Evolutionary conservation across 2,888 invertebrate species (phyloP).

Genomic region (Volucella bombylans): DNA sequence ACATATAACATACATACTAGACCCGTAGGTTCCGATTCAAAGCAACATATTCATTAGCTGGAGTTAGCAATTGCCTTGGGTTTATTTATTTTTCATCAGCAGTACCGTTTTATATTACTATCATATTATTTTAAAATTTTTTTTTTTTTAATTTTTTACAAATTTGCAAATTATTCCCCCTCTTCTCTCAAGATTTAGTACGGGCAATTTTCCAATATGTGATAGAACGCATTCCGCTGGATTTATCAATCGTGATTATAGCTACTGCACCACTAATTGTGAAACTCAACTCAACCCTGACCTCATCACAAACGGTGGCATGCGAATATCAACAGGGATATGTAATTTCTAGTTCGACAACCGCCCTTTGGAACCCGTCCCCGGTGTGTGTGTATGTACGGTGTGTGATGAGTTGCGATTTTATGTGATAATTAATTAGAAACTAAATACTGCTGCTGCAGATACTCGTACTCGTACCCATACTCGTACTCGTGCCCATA

Average conservation of each 20-base stretch:
- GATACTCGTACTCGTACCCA: not conserved
- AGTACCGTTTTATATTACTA: too few species aligned
- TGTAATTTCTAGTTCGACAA: too few species aligned
- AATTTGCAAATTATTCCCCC: too few species aligned
- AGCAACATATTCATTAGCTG: constrained; percentile 9
- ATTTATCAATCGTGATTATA: constrained; percentile 25
- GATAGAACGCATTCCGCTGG: not conserved
- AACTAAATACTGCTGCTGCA: constrained; percentile 36
- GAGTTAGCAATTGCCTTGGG: not conserved
- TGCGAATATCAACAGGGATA: not conserved
- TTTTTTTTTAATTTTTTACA: too few species aligned
- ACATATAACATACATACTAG: not conserved
- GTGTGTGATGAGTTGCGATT: constrained; percentile 23
- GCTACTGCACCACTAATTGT: constrained; percentile 21
- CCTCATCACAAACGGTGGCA: constrained; percentile 9
- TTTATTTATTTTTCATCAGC: not conserved
- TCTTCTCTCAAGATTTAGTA: too few species aligned
- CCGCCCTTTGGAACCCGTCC: not conserved
- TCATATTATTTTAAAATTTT: too few species aligned
- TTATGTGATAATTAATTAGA: constrained; percentile 60
- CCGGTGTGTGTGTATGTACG: not conserved
- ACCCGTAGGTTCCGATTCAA: not conserved
- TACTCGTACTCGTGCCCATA: not conserved
- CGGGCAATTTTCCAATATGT: not conserved
- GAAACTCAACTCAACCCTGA: constrained; percentile 38